Evolutionary conservation across 2,888 invertebrate genomes (phyloP), one percentile per base, ranked within the genome.

Genomic region (Cantharis rustica): DNA sequence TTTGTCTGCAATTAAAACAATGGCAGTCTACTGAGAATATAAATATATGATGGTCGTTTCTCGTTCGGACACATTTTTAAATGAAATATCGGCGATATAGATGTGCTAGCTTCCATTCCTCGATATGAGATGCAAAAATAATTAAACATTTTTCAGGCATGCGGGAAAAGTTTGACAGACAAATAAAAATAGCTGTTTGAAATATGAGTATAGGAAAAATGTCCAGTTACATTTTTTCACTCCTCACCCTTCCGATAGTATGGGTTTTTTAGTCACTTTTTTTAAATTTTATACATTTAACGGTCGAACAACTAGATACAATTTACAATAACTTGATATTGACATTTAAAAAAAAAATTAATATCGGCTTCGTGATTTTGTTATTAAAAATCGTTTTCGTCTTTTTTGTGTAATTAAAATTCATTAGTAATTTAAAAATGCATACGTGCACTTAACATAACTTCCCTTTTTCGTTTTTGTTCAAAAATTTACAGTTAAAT

Each of bases 81-180:
- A 88, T 88, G 88, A 88, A 88, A 88, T 88, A 88, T 88, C 87
- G 88, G 84, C 84, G 87, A 86, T 88, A 87, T 87, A 87, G 87
- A 87, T 86, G 87, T 85, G 86, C 85, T 83, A 77, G 74, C 85
- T 85, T 84, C 85, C 87, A 84, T 85, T 87, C 85, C 87, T 87
- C 88, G 88, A 88, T 88, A 88, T 86, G 88, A 86, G 88, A 88
- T 88, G 88, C 87, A 88, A 88, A 88, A 88, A 88, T 88, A 88
- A 88, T 88, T 88, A 88, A 88, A 88, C 88, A 88, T 88, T 88
- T 88, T 88, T 88, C 88, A 88, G 88, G 87, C 87, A 88, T 87
- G 88, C 88, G 88, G 88, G 88, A 87, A 88, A 88, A 88, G 87
- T 88, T 88, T 88, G 88, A 88, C 88, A 88, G 88, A 88, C 88